phyloP scores from a whole-genome alignment of 2,888 invertebrate genomes.

The Pseudoips prasinana region DNA sequence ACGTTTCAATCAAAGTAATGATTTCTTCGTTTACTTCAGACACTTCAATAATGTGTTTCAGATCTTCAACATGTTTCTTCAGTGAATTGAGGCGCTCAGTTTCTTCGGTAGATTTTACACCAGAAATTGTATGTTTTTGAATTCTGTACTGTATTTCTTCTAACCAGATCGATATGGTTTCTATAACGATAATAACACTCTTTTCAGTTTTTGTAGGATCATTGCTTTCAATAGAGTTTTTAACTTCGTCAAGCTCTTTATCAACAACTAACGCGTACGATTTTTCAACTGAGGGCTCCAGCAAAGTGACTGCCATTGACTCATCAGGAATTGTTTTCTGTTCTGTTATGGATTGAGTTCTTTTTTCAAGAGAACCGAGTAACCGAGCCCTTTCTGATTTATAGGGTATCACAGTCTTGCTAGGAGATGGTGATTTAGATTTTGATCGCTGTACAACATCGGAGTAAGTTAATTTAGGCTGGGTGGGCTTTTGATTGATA shows the following conservation, averaged over 20 bases:
- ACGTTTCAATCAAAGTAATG: constrained; percentile 81
- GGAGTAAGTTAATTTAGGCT: constrained; percentile 66
- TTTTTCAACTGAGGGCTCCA: constrained; percentile 68
- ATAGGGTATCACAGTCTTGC: constrained; percentile 48
- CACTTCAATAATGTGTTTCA: constrained; percentile 85
- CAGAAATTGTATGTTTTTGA: constrained; percentile 60
- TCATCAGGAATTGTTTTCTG: constrained; percentile 50
- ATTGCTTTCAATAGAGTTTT: constrained; percentile 80
- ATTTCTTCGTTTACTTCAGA: constrained; percentile 85
- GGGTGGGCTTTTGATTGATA: constrained; percentile 35
- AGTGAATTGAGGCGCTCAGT: constrained; percentile 57
- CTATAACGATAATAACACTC: constrained; percentile 87
- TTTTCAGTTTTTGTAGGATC: constrained; percentile 84
- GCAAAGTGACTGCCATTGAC: constrained; percentile 56
- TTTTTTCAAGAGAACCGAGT: constrained; percentile 62
- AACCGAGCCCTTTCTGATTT: constrained; percentile 63
- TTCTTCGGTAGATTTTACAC: constrained; percentile 47
- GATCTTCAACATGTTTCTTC: constrained; percentile 81
- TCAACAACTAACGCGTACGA: constrained; percentile 80
- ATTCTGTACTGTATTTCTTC: constrained; percentile 92
- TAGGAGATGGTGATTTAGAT: constrained; percentile 75
- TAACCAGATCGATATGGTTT: constrained; percentile 91
- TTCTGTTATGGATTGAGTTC: constrained; percentile 55
- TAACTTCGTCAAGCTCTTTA: constrained; percentile 81
- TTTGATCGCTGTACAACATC: constrained; percentile 75